Base-by-base conservation (phyloP, 2,888 invertebrate species). In the Pachydiplax longipennis region DNA sequence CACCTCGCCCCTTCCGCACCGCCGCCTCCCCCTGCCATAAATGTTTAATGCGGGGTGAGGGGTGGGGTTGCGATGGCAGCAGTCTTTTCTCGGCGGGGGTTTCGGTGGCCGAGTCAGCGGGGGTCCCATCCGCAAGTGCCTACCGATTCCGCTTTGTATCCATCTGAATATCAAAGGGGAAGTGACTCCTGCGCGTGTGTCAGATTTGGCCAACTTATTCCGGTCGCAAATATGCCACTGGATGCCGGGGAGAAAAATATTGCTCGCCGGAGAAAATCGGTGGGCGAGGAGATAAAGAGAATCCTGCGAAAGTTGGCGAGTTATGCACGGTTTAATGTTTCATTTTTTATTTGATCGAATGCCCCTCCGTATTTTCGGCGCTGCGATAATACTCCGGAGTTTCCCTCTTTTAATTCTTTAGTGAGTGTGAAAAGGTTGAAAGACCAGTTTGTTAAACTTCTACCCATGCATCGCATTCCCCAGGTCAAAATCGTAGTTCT, bases 81-180 rank as follows among this genome's bases (percentile, higher is more conserved):
- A 35, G 58, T 4, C 87, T 61, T 61, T 65, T 61, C 87, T n/a
- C 87, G 37, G 87, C 61, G n/a, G 87, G 87, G 87, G 35, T 65
- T 65, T 87, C 87, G 87, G 87, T 87, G 87, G 61, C 87, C 61
- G 87, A 22, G 40, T 58, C 87, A n/a, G 65, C 61, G 37, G 87
- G 87, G 87, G 87, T 25, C 22, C 61, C 87, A 37, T 87, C 87
- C 87, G 87, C 87, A 87, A 87, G 87, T 87, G 37, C 87, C 87
- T n/a, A 61, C 37, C 61, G 87, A 87, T 87, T 87, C 61, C 48
- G 61, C 61, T 65, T 37, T 61, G 35, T 40, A 35, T 61, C 35
- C 61, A 65, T 65, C 31, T 87, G 40, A 61, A 87, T 61, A 83
- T 83, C 58, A 83, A 58, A 35, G 65, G 87, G 87, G 37, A 61